Evolutionary conservation across 2,113 vertebrate genomes (phyloP), one percentile per base, ranked within the genome.

Genomic region (Phrynosoma platyrhinos): DNA sequence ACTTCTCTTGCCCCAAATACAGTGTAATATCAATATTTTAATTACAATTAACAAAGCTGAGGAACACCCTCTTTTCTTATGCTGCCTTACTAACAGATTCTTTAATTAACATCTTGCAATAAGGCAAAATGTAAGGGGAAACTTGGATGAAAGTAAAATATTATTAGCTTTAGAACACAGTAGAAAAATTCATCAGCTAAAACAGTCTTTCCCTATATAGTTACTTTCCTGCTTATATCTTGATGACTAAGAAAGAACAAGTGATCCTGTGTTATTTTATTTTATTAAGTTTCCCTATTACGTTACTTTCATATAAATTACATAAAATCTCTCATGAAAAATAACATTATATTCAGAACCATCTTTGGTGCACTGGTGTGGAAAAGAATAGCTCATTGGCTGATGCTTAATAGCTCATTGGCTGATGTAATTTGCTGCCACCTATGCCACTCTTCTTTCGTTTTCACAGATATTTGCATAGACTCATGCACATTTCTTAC

Each of bases 111-210:
- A 25, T 69, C 68, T 69, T 69, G 18, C 85, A 91, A 87, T 91
- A 94, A 89, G 94, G 90, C 87, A 92, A 90, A 94, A 79, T 79
- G 89, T 83, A 90, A 87, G 76, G 27, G 77, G 13, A 20, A 25
- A 79, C 36, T n/a, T 32, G 79, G 21, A 12, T 90, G 91, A 72
- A 36, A 89, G 83, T n/a, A 84, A 91, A 75, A 32, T 77, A 85
- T 88, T 82, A 88, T 85, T n/a, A 90, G 86, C 75, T 91, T 69
- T 75, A 94, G 71, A 0, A 0, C 77, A 78, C 72, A 90, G 32
- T 4, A 87, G 82, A 91, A 53, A 58, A 83, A 93, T 92, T 91
- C 94, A 83, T 88, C 90, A 91, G 82, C 1, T 90, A 47, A 78
- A 85, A 83, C 62, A 55, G 14, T 32, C 82, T 52, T 88, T 84